Base-by-base conservation (phyloP, 2,888 invertebrate species). In the Exocentrus adspersus region DNA sequence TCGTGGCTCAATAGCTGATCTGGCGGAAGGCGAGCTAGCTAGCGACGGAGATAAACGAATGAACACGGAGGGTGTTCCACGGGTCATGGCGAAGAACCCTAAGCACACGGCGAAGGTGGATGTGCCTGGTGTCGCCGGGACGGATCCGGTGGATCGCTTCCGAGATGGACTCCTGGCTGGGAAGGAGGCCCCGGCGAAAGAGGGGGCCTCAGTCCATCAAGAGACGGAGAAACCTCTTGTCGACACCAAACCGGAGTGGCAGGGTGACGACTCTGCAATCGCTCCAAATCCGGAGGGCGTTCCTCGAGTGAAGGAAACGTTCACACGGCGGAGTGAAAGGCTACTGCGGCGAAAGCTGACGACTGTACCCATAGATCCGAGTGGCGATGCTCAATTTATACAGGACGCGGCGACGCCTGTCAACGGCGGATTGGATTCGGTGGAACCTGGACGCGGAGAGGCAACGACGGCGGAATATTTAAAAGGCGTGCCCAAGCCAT, bases 1-100 rank as follows among this genome's bases (percentile, higher is more conserved):
- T 12, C 30, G 20, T 21, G 9, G 57, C 37, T 10, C 2, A 46
- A 20, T 46, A n/a, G 46, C 46, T 7, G 19, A 20, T 46, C 20
- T 46, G 46, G 17, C 46, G 20, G 46, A n/a, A n/a, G n/a, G 12
- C 12, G 12, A 42, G 42, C 19, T 42, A 42, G 42, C 42, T 42
- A 46, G 19, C 20, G 46, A 9, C 30, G 30, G 30, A n/a, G 7
- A 3, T n/a, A n/a, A n/a, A n/a, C n/a, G 9, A n/a, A 30, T 2
- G 7, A n/a, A 30, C n/a, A 4, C 7, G 30, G 30, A 30, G 30
- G n/a, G n/a, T 30, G 7, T 9, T 2, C 7, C 6, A 9, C 46
- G 20, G 46, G n/a, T 20, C 17, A 16, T 16, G 42, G 17, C 10
- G 19, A n/a, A 17, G 7, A n/a, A 16, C 14, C 2, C 7, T 2